A percentile compares a stretch with the other conserved stretches of the same genome.
phyloP scores from a whole-genome alignment of 2,888 invertebrate species.

The Melikaiella ostensackeni region DNA sequence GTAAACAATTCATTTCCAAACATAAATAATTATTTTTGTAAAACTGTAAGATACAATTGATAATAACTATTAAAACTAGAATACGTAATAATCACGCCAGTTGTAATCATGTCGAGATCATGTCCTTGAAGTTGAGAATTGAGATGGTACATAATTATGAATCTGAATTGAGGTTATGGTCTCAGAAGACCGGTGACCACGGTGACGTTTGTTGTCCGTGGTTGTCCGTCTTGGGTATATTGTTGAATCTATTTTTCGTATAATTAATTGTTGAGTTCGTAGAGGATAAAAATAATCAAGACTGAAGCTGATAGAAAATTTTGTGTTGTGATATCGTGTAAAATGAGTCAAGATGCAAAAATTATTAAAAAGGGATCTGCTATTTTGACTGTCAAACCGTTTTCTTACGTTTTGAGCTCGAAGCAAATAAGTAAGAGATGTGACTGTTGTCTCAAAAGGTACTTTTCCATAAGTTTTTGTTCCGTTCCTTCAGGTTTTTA shows the following conservation, averaged over 20 bases:
- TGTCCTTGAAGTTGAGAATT: not conserved
- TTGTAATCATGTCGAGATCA: not conserved
- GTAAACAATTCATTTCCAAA: not conserved
- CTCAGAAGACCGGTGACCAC: not conserved
- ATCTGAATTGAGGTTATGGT: slow-evolving; percentile 12
- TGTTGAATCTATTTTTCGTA: not conserved
- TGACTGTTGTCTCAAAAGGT: slow-evolving; percentile 45
- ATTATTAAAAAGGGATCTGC: slow-evolving; percentile 41
- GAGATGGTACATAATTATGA: not conserved
- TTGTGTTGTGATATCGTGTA: not conserved
- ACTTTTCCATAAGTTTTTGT: not conserved
- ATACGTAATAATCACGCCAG: not conserved
- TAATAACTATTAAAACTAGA: not conserved
- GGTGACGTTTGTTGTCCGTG: not conserved
- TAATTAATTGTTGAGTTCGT: too few species aligned
- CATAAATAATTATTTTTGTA: not conserved
- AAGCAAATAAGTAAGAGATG: slow-evolving; percentile 34
- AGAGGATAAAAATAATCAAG: not conserved
- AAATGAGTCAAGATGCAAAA: slow-evolving; percentile 17
- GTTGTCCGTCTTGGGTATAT: too few species aligned
- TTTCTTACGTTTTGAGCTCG: slow-evolving; percentile 41
- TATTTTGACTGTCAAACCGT: slow-evolving; percentile 42
- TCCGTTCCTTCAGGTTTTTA: not conserved
- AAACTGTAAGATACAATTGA: not conserved
- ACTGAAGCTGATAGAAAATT: not conserved